Evolutionary conservation across 2,888 invertebrate genomes (phyloP).

Genomic region (Noctua comes): DNA sequence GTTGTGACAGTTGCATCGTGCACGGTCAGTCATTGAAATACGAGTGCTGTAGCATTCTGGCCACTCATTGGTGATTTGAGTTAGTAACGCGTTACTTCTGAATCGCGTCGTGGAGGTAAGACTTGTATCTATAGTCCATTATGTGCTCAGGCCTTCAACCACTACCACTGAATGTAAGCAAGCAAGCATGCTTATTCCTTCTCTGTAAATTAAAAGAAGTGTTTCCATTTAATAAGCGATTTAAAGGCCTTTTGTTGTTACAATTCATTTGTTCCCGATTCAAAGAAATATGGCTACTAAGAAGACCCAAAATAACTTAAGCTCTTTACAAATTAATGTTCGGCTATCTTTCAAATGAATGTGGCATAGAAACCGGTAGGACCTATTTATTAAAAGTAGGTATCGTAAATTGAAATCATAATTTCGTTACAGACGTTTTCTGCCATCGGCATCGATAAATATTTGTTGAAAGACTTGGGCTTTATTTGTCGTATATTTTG

Average conservation of each 20-base stretch:
- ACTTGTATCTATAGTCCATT: background rate
- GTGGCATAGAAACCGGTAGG: slow-evolving; percentile 2
- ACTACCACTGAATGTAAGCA: background rate
- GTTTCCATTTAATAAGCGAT: background rate
- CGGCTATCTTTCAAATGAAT: slow-evolving; percentile 34
- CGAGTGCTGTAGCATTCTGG: too few relatives aligned
- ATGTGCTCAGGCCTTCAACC: background rate
- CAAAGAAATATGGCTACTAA: slow-evolving; percentile 18
- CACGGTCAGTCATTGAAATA: background rate
- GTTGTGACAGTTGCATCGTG: too few relatives aligned
- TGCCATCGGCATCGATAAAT: slow-evolving; percentile 48
- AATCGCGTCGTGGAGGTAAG: background rate
- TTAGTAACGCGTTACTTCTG: background rate
- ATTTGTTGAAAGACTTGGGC: slow-evolving; percentile 45
- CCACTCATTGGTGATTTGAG: background rate
- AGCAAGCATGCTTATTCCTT: background rate
- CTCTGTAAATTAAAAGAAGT: background rate
- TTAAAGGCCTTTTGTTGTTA: background rate
- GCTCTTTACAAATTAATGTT: slow-evolving; percentile 24
- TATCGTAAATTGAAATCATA: slow-evolving; percentile 49
- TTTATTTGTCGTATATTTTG: slow-evolving; percentile 50
- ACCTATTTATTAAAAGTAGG: slow-evolving; percentile 27
- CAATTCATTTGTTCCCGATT: background rate
- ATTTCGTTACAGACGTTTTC: slow-evolving; percentile 28
- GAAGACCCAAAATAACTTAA: slow-evolving; percentile 9